Conservation (phyloP, 2,797 vertebrate genomes). For the Acestrorhynchus altus region DNA sequence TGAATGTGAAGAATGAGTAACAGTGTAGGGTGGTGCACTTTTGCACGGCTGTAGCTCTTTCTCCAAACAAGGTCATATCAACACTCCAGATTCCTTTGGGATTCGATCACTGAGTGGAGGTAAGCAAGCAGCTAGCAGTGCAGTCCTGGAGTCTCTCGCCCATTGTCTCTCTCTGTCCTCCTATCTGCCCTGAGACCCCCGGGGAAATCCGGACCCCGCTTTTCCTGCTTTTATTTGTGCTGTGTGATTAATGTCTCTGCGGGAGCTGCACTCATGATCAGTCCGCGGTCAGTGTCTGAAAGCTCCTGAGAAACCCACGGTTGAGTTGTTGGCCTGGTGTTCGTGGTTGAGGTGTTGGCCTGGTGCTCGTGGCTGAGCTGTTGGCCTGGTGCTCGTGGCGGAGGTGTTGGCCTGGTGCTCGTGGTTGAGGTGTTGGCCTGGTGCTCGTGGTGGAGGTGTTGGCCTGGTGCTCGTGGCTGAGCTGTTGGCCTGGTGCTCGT, state of each 20-base stretch:
- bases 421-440: no score
- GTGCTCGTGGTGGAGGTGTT: no score
- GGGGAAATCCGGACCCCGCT: neutral
- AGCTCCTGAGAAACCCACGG: no score
- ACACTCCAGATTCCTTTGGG: constrained; percentile 68
- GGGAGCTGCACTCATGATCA: neutral
- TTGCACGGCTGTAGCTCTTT: constrained; percentile 57
- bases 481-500: no score
- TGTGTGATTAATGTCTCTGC: neutral
- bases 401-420: no score
- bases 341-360: no score
- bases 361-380: no score
- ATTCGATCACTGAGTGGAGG: constrained; percentile 68
- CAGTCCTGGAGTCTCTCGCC: constrained; percentile 41
- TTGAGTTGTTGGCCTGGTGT: no score
- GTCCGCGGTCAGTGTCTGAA: neutral
- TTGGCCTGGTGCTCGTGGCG: no score
- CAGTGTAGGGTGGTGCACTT: constrained; percentile 19
- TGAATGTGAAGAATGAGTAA: constrained; percentile 33
- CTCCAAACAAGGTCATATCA: constrained; percentile 75
- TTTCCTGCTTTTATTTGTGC: neutral
- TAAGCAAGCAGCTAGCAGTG: constrained; percentile 63
- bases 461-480: no score
- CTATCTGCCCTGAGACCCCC: constrained; percentile 31
- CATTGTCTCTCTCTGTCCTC: constrained; percentile 9